Conservation (phyloP, 2,113 vertebrate species). For the Pagrus major region DNA sequence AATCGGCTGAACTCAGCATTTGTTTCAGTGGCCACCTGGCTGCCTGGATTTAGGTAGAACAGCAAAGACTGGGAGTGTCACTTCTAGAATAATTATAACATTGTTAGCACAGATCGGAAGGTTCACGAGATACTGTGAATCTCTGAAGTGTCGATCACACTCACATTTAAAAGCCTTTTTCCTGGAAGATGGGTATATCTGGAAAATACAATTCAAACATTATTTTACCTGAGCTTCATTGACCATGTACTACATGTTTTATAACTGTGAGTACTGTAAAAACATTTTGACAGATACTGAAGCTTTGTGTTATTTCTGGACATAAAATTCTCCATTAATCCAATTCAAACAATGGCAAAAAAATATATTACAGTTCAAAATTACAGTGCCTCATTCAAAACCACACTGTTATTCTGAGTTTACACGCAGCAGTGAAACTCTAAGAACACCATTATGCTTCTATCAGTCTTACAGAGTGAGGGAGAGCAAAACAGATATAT, state of each 20-base stretch:
- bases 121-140: not conserved
- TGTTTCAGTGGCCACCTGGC: constrained; percentile 24
- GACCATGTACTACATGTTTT: not conserved
- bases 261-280: constrained; percentile 17
- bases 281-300: not conserved
- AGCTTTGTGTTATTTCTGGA: not conserved
- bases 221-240: not conserved
- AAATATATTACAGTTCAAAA: not conserved
- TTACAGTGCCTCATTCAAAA: not conserved
- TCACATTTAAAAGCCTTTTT: constrained; percentile 20
- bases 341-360: not conserved
- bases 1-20: constrained; percentile 41
- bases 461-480: not conserved
- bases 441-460: constrained; percentile 18
- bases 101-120: not conserved
- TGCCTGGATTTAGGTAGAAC: constrained; percentile 2
- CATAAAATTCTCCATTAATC: constrained; percentile 1
- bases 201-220: constrained; percentile 19
- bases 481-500: not conserved
- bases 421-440: constrained; percentile 20
- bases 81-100: constrained; percentile 3
- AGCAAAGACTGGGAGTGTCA: not conserved
- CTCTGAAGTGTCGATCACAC: not conserved
- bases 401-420: not conserved
- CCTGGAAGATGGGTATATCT: not conserved